Base-by-base conservation (phyloP, 2,888 invertebrate genomes). In the Pyralis farinalis region DNA sequence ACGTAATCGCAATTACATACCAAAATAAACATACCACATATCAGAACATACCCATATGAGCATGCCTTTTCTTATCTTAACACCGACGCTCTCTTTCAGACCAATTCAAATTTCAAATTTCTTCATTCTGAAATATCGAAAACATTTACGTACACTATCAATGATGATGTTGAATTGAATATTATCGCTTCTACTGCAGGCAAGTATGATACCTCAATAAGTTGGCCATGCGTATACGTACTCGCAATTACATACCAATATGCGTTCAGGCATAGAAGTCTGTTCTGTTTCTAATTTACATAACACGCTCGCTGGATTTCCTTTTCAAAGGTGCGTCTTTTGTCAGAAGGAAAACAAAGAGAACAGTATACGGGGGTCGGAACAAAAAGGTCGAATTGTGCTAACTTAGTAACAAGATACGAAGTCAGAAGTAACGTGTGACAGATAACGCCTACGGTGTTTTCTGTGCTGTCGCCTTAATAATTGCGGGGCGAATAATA, bases 261-360 rank as follows among this genome's bases (percentile, higher is more conserved):
- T 27, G 46, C 53, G 12, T 30, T 38, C 37, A 43, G 43, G 32
- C 39, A 39, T 42, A 42, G 49, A 56, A 48, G 60, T 63, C 58
- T 61, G 62, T 63, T 67, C 67, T 63, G 63, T 71, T 71, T 67
- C 68, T 70, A 71, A 80, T 79, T 81, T 80, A 71, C 79, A 76
- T 79, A 78, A 77, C 70, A 72, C 61, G 60, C 67, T 69, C 63
- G 53, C 69, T 67, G 69, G 67, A 76, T 76, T 79, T 74, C 71
- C 71, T 72, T 71, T 71, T 60, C 63, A 71, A 74, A 77, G 77
- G 77, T 76, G 68, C 72, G 71, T 72, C 78, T 76, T 75, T 77
- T 77, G 75, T 78, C 65, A 64, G 58, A 66, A 64, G 55, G 61
- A 66, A 79, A 77, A 80, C 81, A 82, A 82, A 79, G 70, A 65